Evolutionary conservation across 2,797 vertebrate genomes (phyloP), one percentile per base, ranked within the genome.

Genomic region (Enteromius thamalakanensis): DNA sequence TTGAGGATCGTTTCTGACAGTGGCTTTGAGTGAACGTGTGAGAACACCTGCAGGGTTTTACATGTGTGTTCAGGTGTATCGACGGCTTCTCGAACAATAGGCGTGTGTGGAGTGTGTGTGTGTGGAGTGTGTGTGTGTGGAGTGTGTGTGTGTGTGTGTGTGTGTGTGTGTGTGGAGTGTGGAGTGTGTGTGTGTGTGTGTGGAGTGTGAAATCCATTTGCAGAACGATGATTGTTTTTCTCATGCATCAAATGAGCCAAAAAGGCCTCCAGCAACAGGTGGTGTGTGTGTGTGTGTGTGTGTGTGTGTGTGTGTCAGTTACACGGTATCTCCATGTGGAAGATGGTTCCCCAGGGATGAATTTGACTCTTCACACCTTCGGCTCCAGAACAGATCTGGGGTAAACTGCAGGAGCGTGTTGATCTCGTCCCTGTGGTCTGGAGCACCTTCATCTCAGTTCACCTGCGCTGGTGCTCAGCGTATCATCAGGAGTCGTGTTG

Each of bases 221-320:
- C 21, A 6, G 47, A 75, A n/a, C 1, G 15, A 69, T 2, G 40
- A 32, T 79, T 71, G 11, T 75, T 76, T 82, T 81, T 53, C 42
- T 79, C 19, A 64, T 23, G 55, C 76, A 70, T 82, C 72, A 81
- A 81, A 74, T 85, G n/a, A 85, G 60, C 74, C 23, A 40, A 65
- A 55, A 64, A 75, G 83, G 53, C 77, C 60, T 68, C 23, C 47
- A 80, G 74, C 78, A 49, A 45, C 78, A 77, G 69, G 75, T 79
- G 62, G 14, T 60, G 14, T 60, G 26, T 26, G 26, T 26, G 26
- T 26, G 26, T 26, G 76, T 67, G 65, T 79, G 74, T 58, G 70
- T 81, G 26, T 26, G 26, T 26, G 26, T 26, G 76, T 67, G 65
- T 79, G 74, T 58, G 70, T 81, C 79, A 60, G 34, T 71, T 78